phyloP scores from a whole-genome alignment of 2,888 invertebrate species.

The Trisateles emortualis region DNA sequence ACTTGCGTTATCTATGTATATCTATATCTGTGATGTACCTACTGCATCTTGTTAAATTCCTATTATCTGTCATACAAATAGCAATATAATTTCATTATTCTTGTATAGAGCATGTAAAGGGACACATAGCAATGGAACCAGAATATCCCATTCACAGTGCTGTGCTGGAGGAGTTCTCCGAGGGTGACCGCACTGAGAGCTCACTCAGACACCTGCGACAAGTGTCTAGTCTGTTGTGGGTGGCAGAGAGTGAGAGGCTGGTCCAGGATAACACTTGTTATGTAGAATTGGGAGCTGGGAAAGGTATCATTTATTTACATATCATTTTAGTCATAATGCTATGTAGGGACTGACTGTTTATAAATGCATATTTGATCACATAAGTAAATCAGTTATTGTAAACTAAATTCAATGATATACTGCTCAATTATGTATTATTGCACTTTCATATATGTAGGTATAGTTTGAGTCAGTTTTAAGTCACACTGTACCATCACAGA shows the following conservation, averaged over 20 bases:
- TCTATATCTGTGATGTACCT: too few relatives aligned
- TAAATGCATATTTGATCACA: too few relatives aligned
- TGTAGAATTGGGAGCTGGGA: conserved; percentile 96
- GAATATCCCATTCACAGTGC: conserved; percentile 64
- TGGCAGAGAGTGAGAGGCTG: conserved; percentile 88
- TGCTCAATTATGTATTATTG: too few relatives aligned
- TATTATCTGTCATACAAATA: neutral
- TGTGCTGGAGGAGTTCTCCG: conserved; percentile 62
- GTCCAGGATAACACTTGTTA: conserved; percentile 89
- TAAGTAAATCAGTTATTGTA: too few relatives aligned
- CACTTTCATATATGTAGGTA: too few relatives aligned
- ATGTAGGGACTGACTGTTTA: too few relatives aligned
- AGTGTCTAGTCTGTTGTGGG: conserved; percentile 91
- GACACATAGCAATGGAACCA: conserved; percentile 53
- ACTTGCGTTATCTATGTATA: too few relatives aligned
- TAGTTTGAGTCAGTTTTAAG: too few relatives aligned
- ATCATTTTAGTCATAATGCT: neutral
- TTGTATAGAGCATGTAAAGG: conserved; percentile 63
- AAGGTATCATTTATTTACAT: conserved; percentile 84
- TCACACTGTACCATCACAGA: too few relatives aligned
- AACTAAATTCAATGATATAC: too few relatives aligned
- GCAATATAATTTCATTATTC: neutral
- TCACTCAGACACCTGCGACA: conserved; percentile 92
- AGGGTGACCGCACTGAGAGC: conserved; percentile 86
- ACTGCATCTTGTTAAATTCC: neutral